phyloP scores from a whole-genome alignment of 2,797 vertebrate species.

The Oreochromis mossambicus region DNA sequence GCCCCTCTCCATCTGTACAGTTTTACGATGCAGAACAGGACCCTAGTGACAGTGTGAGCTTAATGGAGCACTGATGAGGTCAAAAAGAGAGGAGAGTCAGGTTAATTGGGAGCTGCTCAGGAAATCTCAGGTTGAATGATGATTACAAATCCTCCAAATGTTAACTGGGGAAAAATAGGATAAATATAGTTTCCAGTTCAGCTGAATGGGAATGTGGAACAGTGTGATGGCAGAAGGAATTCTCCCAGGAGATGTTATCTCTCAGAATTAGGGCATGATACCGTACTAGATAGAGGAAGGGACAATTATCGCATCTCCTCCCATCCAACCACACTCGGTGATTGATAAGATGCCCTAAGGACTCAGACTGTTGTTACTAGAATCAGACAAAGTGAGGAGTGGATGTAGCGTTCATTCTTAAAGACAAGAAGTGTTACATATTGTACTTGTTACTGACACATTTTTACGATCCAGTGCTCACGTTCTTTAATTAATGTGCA shows the following conservation, averaged over 20 bases:
- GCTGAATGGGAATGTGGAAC: conserved; percentile 54
- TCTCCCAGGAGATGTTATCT: conserved; percentile 66
- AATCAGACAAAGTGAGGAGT: conserved; percentile 13
- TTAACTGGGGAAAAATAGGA: conserved; percentile 42
- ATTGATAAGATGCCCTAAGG: conserved; percentile 48
- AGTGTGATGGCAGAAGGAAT: conserved; percentile 45
- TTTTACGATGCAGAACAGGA: conserved; percentile 49
- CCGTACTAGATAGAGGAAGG: conserved; percentile 43
- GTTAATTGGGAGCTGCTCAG: conserved; percentile 77
- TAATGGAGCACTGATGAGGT: conserved; percentile 75
- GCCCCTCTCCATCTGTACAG: neutral
- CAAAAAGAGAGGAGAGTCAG: conserved; percentile 61
- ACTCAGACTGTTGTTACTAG: conserved; percentile 2
- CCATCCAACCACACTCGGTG: conserved; percentile 16
- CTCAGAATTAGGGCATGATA: conserved; percentile 73
- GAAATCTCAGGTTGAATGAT: conserved; percentile 76
- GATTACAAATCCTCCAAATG: conserved; percentile 75
- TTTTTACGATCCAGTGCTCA: neutral
- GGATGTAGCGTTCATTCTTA: neutral
- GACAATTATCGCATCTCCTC: conserved; percentile 59
- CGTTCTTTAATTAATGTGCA: neutral
- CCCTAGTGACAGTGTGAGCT: conserved; percentile 58
- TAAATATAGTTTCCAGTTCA: conserved; percentile 69
- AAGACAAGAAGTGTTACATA: neutral
- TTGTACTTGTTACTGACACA: neutral